Evolutionary conservation across 1,140 invertebrate genomes (phyloP).

Genomic region (Drosophila tsacasi): DNA sequence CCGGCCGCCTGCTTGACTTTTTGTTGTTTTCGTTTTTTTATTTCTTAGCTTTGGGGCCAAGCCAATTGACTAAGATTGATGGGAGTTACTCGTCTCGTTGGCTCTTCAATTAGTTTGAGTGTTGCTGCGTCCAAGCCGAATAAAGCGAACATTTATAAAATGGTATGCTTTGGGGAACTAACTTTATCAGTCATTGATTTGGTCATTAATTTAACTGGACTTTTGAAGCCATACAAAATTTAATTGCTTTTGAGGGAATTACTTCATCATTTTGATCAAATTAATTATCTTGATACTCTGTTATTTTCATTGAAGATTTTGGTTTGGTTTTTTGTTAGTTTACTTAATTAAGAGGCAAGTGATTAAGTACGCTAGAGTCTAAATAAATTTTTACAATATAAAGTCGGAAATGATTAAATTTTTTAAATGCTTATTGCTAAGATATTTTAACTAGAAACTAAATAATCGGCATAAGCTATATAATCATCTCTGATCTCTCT

Average conservation of each 20-base stretch:
- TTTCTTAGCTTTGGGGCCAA: conserved; percentile 26
- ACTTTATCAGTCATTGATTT: conserved; percentile 28
- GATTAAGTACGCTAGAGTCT: background rate
- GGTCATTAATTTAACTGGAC: conserved; percentile 36
- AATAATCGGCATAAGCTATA: too few relatives aligned
- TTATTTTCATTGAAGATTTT: background rate
- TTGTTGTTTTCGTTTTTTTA: conserved; percentile 14
- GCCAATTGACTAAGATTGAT: conserved; percentile 73
- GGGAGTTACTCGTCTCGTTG: conserved; percentile 33
- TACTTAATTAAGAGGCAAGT: background rate
- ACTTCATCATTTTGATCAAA: conserved; percentile 14
- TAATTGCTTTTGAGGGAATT: conserved; percentile 16
- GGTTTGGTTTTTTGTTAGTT: background rate
- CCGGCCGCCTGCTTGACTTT: conserved; percentile 7
- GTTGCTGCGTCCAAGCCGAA: conserved; percentile 9
- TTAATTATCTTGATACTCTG: conserved; percentile 1
- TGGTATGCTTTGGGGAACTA: conserved; percentile 19
- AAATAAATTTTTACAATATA: background rate
- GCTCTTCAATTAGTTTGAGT: conserved; percentile 45
- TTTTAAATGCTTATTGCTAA: background rate
- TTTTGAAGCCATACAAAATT: conserved; percentile 7
- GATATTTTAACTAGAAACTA: background rate
- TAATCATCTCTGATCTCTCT: too few relatives aligned
- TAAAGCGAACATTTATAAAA: conserved; percentile 35
- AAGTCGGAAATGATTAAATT: background rate